These are phyloP conservation scores for Drosophila bocki DNA, from an alignment of 1,140 invertebrate species.

Conservation along the genomic window DNA sequence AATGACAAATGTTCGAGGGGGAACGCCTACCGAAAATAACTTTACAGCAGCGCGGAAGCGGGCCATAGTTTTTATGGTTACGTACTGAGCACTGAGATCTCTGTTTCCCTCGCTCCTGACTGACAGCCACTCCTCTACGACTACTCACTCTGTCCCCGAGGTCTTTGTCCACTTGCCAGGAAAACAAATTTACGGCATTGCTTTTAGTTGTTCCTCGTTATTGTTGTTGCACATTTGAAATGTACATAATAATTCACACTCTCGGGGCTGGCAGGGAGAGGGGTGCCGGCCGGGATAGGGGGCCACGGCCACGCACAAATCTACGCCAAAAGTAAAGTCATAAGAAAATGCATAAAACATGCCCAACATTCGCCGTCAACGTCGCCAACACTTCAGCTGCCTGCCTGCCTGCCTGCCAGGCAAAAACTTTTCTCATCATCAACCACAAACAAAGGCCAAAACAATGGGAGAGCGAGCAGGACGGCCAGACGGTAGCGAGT, in stretches of 20 bases:
- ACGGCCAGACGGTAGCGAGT: conserved; percentile 8
- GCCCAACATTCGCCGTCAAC: conserved; percentile 72
- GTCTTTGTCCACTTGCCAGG: conserved; percentile 55
- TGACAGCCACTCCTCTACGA: not conserved
- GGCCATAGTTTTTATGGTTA: conserved; percentile 66
- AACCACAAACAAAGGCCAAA: conserved; percentile 82
- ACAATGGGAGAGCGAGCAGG: conserved; percentile 55
- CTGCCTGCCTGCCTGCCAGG: conserved; percentile 66
- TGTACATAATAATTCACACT: conserved; percentile 81
- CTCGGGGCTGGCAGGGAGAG: conserved; percentile 3
- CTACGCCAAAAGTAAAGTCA: conserved; percentile 75
- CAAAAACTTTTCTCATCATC: conserved; percentile 84
- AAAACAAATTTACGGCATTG: conserved; percentile 81
- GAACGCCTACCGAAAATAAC: conserved; percentile 71
- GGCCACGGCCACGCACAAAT: conserved; percentile 57
- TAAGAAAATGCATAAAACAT: conserved; percentile 84
- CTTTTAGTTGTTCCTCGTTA: conserved; percentile 74
- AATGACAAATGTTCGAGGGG: conserved; percentile 67
- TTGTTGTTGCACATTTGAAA: conserved; percentile 79
- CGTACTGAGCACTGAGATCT: conserved; percentile 16
- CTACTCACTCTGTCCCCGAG: conserved; percentile 34
- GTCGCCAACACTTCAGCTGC: conserved; percentile 80
- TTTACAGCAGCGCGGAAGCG: conserved; percentile 65
- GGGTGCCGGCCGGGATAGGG: conserved; percentile 8
- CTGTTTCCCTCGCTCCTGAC: not conserved